phyloP scores from a whole-genome alignment of 2,113 vertebrate genomes.

The Oreotrochilus melanogaster region DNA sequence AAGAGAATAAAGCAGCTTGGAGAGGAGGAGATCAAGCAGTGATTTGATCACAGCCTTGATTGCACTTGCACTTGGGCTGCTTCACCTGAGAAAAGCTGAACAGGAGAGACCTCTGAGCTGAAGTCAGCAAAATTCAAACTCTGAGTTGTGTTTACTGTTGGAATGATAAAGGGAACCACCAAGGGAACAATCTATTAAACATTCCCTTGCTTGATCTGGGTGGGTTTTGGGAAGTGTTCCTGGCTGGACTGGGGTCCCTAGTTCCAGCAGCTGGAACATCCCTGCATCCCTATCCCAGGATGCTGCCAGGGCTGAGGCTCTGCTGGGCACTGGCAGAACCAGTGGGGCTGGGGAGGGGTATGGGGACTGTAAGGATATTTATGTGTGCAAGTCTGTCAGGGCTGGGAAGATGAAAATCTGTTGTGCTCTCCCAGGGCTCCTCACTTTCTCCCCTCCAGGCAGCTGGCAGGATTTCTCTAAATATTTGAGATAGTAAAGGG shows the following conservation, averaged over 20 bases:
- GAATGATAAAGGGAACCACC: neutral
- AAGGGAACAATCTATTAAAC: neutral
- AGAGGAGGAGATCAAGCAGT: neutral
- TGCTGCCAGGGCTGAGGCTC: neutral
- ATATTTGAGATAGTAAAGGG: conserved; percentile 62
- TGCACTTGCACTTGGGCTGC: neutral
- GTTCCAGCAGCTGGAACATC: neutral
- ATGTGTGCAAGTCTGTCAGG: conserved; percentile 6
- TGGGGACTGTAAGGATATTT: neutral
- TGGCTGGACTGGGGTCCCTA: accelerated
- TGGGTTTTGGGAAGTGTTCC: neutral
- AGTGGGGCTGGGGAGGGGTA: neutral
- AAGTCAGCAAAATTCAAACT: neutral
- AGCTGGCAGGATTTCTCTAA: conserved; percentile 63
- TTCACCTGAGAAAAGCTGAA: neutral
- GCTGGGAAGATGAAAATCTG: conserved; percentile 47
- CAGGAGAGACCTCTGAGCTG: neutral
- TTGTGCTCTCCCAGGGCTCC: conserved; percentile 46
- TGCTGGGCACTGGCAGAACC: neutral
- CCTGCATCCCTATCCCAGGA: neutral
- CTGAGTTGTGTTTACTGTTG: neutral
- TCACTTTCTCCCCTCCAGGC: conserved; percentile 45
- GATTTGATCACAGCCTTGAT: neutral
- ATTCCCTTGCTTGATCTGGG: too few relatives aligned
- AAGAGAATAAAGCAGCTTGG: neutral